Evolutionary conservation across 2,113 vertebrate genomes (phyloP), one percentile per base, ranked within the genome.

Genomic region (Microcebus ravelobensis): DNA sequence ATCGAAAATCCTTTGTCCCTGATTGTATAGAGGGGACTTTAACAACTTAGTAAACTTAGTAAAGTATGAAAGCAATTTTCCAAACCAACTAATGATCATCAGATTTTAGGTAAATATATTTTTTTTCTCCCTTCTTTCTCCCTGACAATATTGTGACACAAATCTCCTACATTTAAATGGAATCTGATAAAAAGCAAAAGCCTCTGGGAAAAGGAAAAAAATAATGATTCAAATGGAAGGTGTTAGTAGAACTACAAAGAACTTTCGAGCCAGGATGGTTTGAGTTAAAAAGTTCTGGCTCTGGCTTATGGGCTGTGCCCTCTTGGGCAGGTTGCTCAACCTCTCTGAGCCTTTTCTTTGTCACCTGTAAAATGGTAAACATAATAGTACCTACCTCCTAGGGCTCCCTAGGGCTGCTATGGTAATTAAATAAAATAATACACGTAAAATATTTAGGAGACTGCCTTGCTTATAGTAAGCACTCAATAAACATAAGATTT

Each of bases 131-230:
- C 31, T 63, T 29, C 23, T 90, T 74, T 85, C 23, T 88, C 20
- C 45, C 8, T 42, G 14, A 25, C 59, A 48, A 76, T 90, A 48
- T 70, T 90, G 57, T 55, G 86, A 65, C 36, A 9, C 11, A 48
- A 70, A 50, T 59, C 55, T 8, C 12, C 63, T 65, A 52, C 45
- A 57, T 81, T 68, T 91, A 73, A 88, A 80, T 68, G 25, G 8
- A 92, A 74, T 76, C 65, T 59, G 27, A 9, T 81, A 25, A 95
- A 83, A 92, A 83, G 4, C 29, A 96, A 93, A 95, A 70, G 11
- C 6, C 25, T 57, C 29, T 80, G 50, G 68, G 59, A 76, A 68
- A 57, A 67, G 31, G 39, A 73, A 57, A 8, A 65, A 86, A 86
- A 82, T 57, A 74, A 39, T 29, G 34, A 36, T 76, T 94, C 29